phyloP scores from a whole-genome alignment of 2,797 vertebrate species.

The Coregonus ussuriensis region DNA sequence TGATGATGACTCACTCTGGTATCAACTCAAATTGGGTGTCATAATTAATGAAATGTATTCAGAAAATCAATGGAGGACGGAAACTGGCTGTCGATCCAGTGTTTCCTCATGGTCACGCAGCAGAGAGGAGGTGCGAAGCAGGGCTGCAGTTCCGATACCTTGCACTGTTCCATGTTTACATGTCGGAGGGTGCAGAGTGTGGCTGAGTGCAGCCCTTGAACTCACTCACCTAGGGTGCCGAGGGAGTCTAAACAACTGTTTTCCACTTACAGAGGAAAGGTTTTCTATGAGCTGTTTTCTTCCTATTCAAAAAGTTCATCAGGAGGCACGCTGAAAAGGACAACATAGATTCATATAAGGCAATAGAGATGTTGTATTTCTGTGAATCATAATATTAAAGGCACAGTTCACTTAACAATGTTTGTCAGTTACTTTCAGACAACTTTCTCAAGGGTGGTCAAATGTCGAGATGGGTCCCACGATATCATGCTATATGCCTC shows the following conservation, averaged over 20 bases:
- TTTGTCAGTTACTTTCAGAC: no score
- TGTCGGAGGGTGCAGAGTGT: neutral
- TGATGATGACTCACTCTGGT: neutral
- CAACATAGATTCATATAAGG: neutral
- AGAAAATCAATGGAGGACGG: neutral
- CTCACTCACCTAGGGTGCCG: neutral
- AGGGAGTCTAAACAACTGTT: constrained; percentile 35
- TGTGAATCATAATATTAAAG: neutral
- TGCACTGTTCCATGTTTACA: constrained; percentile 7
- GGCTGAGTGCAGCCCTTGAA: constrained; percentile 22
- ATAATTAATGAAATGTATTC: neutral
- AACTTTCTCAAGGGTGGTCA: no score
- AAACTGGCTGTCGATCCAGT: neutral
- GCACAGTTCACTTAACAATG: no score
- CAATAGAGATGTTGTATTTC: neutral
- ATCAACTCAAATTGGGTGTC: neutral
- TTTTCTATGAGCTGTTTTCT: neutral
- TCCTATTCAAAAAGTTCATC: neutral
- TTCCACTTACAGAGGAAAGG: constrained; percentile 27
- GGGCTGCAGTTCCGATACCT: neutral
- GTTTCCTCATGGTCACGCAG: neutral
- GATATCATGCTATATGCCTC: no score
- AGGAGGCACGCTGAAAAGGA: neutral
- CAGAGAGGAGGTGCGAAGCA: neutral
- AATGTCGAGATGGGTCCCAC: no score